Base-by-base conservation (phyloP, 1,140 invertebrate genomes). In the Arctopsyche grandis region DNA sequence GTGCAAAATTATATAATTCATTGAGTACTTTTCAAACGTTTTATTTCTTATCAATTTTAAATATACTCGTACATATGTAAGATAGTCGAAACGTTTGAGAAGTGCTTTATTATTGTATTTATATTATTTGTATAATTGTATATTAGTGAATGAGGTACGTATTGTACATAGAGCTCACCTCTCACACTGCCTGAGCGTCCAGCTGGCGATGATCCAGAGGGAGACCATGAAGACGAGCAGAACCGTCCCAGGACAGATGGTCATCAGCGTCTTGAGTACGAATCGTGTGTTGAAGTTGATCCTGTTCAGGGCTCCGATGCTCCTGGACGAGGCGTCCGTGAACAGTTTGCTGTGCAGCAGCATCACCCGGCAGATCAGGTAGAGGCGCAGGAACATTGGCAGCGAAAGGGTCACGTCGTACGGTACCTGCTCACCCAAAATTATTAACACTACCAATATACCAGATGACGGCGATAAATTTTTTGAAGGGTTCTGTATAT, bases 241-340 rank as follows among this genome's bases (percentile, higher is more conserved):
- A 78, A 99, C 97, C 66, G 98, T 99, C 83, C 98, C 99, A 24
- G 99, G 99, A 89, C 98, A 99, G 85, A 99, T 99, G 85, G 98
- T 99, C 98, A 99, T 99, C 83, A 99, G 90, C 66, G 98, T 99
- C 90, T 99, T 99, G 84, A 99, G 92, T 84, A 99, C 98, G 90
- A 99, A 99, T 85, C 94, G 92, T 84, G 98, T 99, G 90, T 99
- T 99, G 91, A 99, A 99, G 90, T 99, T 99, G 88, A 99, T 99
- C 85, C 98, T 93, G 92, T 99, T 99, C 85, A 99, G 92, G 84
- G 98, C 98, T 85, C 98, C 98, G 90, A 96, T 96, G 89, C 93
- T 95, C 85, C 94, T 91, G 70, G 96, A 97, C 66, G 97, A 98
- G 81, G 98, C 97, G 89, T 99, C 98, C 58, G 98, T 99, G 90